Evolutionary conservation across 2,888 invertebrate genomes (phyloP), one percentile per base, ranked within the genome.

Genomic region (Lycaena phlaeas): DNA sequence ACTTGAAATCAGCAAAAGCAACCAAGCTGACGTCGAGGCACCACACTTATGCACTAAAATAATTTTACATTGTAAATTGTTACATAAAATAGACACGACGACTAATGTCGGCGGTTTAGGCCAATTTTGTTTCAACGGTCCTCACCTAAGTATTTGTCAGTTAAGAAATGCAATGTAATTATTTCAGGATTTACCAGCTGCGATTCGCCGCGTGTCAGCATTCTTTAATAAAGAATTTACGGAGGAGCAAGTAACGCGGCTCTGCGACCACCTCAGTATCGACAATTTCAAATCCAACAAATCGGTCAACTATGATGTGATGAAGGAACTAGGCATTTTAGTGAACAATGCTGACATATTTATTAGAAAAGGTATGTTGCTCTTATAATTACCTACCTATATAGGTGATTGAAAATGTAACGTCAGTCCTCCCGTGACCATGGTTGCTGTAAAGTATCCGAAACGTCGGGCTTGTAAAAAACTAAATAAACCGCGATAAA

Each of bases 271-370:
- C 63, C 87, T 96, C 44, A 87, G 89, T 57, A 93, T 97, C 48
- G 87, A 90, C 6, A 92, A 89, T 64, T 97, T 97, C 77, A 90
- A 91, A 50, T 86, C 88, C 9, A 96, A 96, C 73, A 87, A 89
- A 36, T 90, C 92, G 4, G 91, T 95, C 0, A 96, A 96, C 61
- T 87, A 85, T 37, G 87, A 90, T 43, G 86, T 88, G 36, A 82
- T 92, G 61, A 86, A 81, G 51, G 85, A 87, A 1, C 78, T 90
- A 2, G 89, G 89, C 1, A 84, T 93, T 7, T 67, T 87, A 1
- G 79, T 84, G 36, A 64, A 77, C 1, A 86, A 85, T 2, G 89
- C 89, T 56, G 86, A 87, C 40, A 78, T 74, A 2, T 93, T 93
- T 57, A 88, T 93, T 1, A 77, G 91, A 50, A 88, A 88, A 63